Conservation (phyloP, 2,797 vertebrate genomes). For the Discoglossus pictus region DNA sequence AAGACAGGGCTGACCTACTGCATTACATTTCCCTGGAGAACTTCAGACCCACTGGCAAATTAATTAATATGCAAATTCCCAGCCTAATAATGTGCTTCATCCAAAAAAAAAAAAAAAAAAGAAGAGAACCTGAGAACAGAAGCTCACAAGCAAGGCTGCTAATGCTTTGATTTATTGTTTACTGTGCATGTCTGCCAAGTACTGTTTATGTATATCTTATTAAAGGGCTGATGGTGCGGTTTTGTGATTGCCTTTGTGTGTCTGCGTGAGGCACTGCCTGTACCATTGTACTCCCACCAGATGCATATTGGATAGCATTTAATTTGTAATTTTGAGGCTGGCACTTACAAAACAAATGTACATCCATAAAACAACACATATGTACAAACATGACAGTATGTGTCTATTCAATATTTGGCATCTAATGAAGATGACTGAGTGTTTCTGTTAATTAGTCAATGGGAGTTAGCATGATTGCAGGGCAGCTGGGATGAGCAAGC, state of each 20-base stretch:
- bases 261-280: not conserved
- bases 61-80: slow-evolving; percentile 12
- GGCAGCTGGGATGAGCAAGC: slow-evolving; percentile 4
- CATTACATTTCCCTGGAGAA: not conserved
- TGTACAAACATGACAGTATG: not conserved
- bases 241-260: not conserved
- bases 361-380: not conserved
- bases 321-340: not conserved
- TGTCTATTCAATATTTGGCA: slow-evolving; percentile 12
- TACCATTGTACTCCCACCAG: not conserved
- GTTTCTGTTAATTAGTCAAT: slow-evolving; percentile 10
- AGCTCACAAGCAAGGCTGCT: not conserved
- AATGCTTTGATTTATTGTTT: slow-evolving; percentile 10
- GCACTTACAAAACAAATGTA: not conserved
- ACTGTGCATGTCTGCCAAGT: not conserved
- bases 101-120: not conserved
- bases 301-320: not conserved
- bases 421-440: slow-evolving; percentile 6
- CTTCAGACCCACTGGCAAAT: not conserved
- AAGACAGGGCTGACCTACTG: not conserved
- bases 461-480: not conserved
- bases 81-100: not conserved
- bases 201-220: not conserved
- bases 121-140: not conserved
- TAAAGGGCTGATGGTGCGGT: not conserved